Conservation (phyloP, 2,113 vertebrate species). For the Neotoma lepida region DNA sequence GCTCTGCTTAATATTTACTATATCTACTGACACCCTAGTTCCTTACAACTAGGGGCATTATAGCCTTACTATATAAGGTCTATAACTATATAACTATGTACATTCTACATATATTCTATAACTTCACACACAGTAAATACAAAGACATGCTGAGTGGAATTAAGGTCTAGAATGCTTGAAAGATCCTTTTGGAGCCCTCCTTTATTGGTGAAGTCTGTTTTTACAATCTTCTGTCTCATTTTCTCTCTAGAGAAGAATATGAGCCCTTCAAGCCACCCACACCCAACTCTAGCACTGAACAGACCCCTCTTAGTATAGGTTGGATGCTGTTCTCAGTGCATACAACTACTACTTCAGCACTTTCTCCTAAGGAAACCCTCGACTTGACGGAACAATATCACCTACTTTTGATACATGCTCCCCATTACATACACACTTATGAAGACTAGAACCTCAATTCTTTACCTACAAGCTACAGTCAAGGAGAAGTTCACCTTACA, state of each 20-base stretch:
- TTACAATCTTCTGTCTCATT: background rate
- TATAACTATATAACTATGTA: background rate
- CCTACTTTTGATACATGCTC: background rate
- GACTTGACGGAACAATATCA: background rate
- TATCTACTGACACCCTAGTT: background rate
- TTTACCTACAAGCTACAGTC: background rate
- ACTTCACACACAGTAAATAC: background rate
- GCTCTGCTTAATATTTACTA: background rate
- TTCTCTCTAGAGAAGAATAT: background rate
- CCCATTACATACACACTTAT: background rate
- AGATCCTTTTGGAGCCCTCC: background rate
- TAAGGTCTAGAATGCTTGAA: slow-evolving; percentile 3
- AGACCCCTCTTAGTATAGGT: background rate
- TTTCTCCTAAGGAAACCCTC: background rate
- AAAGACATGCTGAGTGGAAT: background rate
- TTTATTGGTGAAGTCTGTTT: slow-evolving; percentile 6
- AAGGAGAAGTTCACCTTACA: background rate
- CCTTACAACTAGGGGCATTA: background rate
- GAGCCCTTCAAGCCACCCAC: background rate
- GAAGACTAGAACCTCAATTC: background rate
- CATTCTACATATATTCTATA: background rate
- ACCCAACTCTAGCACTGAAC: background rate
- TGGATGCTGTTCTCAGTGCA: background rate
- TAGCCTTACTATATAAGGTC: background rate
- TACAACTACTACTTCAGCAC: background rate